Evolutionary conservation across 1,140 invertebrate species (phyloP).

Genomic region (Condylostylus longicornis): DNA sequence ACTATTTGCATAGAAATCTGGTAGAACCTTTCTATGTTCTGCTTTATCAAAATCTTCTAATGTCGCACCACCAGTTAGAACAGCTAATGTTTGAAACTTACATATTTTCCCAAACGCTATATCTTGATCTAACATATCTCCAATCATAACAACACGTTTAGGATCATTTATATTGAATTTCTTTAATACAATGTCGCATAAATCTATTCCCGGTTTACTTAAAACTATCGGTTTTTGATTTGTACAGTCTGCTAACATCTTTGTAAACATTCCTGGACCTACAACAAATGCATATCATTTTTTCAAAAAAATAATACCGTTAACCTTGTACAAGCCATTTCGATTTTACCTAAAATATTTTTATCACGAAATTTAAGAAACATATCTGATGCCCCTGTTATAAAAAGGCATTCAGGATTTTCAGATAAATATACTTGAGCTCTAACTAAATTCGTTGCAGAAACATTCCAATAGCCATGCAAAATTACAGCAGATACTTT

Average conservation of each 20-base stretch:
- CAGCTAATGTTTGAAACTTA: slow-evolving; percentile 39
- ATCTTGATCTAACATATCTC: slow-evolving; percentile 46
- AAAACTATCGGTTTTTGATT: slow-evolving; percentile 30
- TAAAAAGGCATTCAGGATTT: slow-evolving; percentile 33
- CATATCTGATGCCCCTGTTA: slow-evolving; percentile 35
- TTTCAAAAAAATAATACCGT: neutral
- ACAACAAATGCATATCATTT: neutral
- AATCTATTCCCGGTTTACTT: slow-evolving; percentile 37
- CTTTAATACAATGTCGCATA: slow-evolving; percentile 31
- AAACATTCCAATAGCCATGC: slow-evolving; percentile 37
- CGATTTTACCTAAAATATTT: slow-evolving; percentile 12
- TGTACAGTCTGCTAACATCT: slow-evolving; percentile 32
- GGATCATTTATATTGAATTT: slow-evolving; percentile 34
- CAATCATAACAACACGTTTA: slow-evolving; percentile 41
- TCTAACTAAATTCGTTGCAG: slow-evolving; percentile 32
- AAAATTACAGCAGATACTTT: slow-evolving; percentile 36
- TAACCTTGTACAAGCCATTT: no score
- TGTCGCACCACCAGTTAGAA: slow-evolving; percentile 33
- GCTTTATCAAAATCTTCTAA: slow-evolving; percentile 21
- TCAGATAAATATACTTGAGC: slow-evolving; percentile 34
- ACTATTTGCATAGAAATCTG: slow-evolving; percentile 35
- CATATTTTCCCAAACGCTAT: slow-evolving; percentile 36
- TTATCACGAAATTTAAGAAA: slow-evolving; percentile 25
- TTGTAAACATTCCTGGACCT: slow-evolving; percentile 35
- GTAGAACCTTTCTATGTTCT: slow-evolving; percentile 19